Evolutionary conservation across 2,113 vertebrate genomes (phyloP).

Genomic region (Grammomys surdaster): DNA sequence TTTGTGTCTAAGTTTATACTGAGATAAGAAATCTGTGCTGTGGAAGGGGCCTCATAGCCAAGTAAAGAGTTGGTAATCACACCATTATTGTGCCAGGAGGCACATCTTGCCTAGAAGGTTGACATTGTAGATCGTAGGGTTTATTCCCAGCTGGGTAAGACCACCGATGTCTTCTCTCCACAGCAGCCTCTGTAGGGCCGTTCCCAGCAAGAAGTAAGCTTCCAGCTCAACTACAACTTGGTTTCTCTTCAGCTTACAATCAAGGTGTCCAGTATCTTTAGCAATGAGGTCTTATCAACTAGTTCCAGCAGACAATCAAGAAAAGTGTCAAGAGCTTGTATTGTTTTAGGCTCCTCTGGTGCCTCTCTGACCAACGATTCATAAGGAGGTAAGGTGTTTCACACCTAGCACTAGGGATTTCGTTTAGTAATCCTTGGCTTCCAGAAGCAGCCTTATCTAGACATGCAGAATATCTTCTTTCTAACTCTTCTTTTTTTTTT

Average conservation of each 20-base stretch:
- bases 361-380: background rate
- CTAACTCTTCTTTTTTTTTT: background rate
- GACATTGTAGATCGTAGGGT: background rate
- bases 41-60: background rate
- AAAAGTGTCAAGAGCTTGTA: background rate
- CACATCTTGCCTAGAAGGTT: background rate
- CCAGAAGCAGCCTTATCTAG: background rate
- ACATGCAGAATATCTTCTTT: constrained; percentile 22
- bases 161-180: too few species aligned
- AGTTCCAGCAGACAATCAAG: background rate
- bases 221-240: background rate
- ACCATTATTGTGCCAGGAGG: background rate
- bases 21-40: background rate
- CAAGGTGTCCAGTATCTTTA: background rate
- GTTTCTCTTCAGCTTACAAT: background rate
- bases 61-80: background rate
- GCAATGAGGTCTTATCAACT: background rate
- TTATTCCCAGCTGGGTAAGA: background rate
- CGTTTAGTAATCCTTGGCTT: background rate
- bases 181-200: background rate
- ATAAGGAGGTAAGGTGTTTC: background rate
- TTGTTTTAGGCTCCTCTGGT: background rate
- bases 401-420: background rate
- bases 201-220: too few species aligned
- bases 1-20: background rate